Evolutionary conservation across 2,888 invertebrate genomes (phyloP).

Genomic region (Lasioglossum marginatum): DNA sequence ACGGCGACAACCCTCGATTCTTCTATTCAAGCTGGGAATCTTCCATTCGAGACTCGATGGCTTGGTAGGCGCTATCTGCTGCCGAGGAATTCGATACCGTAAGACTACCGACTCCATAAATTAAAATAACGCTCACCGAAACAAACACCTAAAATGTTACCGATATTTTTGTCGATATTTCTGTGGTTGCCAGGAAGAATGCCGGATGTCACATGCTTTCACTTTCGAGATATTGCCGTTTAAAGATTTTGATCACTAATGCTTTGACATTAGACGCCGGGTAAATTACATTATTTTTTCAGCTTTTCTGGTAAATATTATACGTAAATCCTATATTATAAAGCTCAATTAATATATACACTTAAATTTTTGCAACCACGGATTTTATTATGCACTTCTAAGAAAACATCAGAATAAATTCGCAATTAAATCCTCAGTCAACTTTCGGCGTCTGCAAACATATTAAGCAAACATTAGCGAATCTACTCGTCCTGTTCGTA

Average conservation of each 20-base stretch:
- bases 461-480: not conserved
- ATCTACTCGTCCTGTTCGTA: not conserved
- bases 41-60: conserved; percentile 70
- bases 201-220: no score
- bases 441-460: not conserved
- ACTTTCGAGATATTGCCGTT: no score
- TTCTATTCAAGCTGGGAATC: conserved; percentile 52
- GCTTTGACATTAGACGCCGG: no score
- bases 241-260: no score
- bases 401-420: no score
- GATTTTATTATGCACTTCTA: not conserved
- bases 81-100: conserved; percentile 42
- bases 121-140: not conserved
- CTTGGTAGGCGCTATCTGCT: conserved; percentile 68
- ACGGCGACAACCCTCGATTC: conserved; percentile 60
- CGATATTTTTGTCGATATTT: not conserved
- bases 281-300: no score
- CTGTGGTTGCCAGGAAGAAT: not conserved
- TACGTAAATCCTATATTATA: no score
- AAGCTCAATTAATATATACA: no score
- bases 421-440: not conserved
- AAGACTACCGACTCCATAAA: conserved; percentile 5
- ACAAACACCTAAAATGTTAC: not conserved
- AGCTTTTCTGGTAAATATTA: no score
- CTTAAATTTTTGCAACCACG: no score